These are phyloP conservation scores for Lytechinus pictus DNA, from an alignment of 35 echinoderm and acorn worm species.

Conservation along the genomic window DNA sequence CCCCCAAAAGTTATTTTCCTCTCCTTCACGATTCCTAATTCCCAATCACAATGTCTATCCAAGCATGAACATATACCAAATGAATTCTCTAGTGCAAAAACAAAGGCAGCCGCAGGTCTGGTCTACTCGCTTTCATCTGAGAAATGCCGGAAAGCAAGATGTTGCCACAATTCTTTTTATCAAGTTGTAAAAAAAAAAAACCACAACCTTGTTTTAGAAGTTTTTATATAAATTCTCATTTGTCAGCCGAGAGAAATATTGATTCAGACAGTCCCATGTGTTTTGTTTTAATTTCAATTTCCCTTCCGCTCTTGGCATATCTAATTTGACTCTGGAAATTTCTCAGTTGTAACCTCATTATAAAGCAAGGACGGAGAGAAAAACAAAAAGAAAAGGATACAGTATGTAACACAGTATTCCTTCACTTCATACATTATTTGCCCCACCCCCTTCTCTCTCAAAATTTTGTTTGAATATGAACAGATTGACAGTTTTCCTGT, in stretches of 20 bases:
- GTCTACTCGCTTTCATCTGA: not conserved
- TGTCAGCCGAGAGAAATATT: not conserved
- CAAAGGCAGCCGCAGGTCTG: not conserved
- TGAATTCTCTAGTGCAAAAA: not conserved
- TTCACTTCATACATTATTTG: not conserved
- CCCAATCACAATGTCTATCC: not conserved
- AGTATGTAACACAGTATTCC: no score
- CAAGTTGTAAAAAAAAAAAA: not conserved
- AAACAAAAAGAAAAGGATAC: not conserved
- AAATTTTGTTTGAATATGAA: no score
- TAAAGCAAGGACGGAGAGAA: not conserved
- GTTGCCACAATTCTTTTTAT: not conserved
- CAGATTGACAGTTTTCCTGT: no score
- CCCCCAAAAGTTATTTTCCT: slow-evolving; percentile 14
- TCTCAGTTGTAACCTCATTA: not conserved
- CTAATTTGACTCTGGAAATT: not conserved
- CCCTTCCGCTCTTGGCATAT: not conserved
- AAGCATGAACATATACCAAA: not conserved
- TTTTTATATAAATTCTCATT: not conserved
- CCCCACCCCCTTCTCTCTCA: not conserved
- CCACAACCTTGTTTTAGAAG: not conserved
- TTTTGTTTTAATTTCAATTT: slow-evolving; percentile 16
- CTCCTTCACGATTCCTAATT: slow-evolving; percentile 18
- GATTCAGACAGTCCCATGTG: not conserved
- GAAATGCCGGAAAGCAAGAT: not conserved